These are phyloP conservation scores for Bombylius major DNA, from an alignment of 2,888 invertebrate genomes.

Conservation along the genomic window DNA sequence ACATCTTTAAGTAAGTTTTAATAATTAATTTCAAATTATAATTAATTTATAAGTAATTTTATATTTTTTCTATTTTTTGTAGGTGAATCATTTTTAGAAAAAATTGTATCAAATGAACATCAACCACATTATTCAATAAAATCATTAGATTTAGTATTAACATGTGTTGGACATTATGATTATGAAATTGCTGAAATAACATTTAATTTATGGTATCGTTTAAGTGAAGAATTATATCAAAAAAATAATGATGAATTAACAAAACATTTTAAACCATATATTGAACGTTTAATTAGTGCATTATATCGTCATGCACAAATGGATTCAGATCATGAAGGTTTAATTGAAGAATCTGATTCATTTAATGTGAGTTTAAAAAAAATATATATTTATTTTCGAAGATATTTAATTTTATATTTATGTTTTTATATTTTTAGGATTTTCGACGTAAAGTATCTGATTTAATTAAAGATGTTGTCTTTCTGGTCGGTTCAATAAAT, in stretches of 20 bases:
- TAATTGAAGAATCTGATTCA: slow-evolving; percentile 72
- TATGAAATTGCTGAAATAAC: slow-evolving; percentile 91
- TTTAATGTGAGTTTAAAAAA: slow-evolving; percentile 45
- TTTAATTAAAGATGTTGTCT: slow-evolving; percentile 90
- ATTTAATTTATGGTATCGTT: slow-evolving; percentile 91
- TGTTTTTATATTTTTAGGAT: slow-evolving; percentile 39
- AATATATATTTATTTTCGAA: background rate
- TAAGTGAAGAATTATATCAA: slow-evolving; percentile 89
- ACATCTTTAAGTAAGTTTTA: slow-evolving; percentile 52
- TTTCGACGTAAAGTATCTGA: slow-evolving; percentile 80
- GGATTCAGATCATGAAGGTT: slow-evolving; percentile 84
- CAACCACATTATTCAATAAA: slow-evolving; percentile 63
- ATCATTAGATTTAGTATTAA: slow-evolving; percentile 75
- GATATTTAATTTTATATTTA: background rate
- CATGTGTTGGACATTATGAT: slow-evolving; percentile 93
- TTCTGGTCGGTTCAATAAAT: slow-evolving; percentile 84
- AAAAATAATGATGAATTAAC: slow-evolving; percentile 71
- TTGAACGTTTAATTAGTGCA: slow-evolving; percentile 79
- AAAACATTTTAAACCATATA: slow-evolving; percentile 73
- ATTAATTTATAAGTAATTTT: background rate
- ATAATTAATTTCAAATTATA: background rate
- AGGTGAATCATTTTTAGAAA: slow-evolving; percentile 79
- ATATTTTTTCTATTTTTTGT: slow-evolving; percentile 3
- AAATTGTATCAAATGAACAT: slow-evolving; percentile 56
- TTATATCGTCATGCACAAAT: slow-evolving; percentile 90